Conservation (phyloP, 1,140 invertebrate genomes). For the Notospermus geniculatus region DNA sequence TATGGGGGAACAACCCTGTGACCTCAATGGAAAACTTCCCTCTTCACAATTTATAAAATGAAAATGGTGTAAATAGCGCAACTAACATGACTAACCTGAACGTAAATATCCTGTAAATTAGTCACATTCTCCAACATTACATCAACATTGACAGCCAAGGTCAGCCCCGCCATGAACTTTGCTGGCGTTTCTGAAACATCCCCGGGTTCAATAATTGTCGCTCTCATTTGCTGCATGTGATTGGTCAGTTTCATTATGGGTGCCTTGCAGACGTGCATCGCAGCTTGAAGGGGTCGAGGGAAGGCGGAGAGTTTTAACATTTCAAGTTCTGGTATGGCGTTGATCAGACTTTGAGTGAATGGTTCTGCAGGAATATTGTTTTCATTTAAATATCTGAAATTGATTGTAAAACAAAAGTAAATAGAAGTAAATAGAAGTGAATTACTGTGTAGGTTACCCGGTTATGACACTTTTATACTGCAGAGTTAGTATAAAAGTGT, state of each 20-base stretch:
- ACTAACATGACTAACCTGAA: constrained; percentile 72
- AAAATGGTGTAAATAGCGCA: too few species aligned
- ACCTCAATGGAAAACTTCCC: too few species aligned
- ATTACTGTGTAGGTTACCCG: too few species aligned
- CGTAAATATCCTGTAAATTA: constrained; percentile 69
- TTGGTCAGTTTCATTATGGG: constrained; percentile 28
- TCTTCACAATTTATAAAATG: too few species aligned
- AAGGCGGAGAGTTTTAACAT: constrained; percentile 83
- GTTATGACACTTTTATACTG: too few species aligned
- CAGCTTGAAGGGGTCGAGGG: constrained; percentile 74
- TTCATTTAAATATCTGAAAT: constrained; percentile 53
- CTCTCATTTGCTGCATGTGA: constrained; percentile 62
- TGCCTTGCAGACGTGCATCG: constrained; percentile 61
- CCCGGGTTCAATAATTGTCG: constrained; percentile 79
- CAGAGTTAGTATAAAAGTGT: too few species aligned
- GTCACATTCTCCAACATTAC: constrained; percentile 80
- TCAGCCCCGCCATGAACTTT: constrained; percentile 90
- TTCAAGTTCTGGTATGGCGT: constrained; percentile 72
- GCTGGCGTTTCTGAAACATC: constrained; percentile 78
- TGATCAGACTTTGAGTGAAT: constrained; percentile 77
- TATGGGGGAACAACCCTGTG: too few species aligned
- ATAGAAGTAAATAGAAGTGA: too few species aligned
- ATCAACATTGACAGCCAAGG: constrained; percentile 80
- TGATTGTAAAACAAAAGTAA: too few species aligned
- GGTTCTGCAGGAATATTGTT: constrained; percentile 66